Evolutionary conservation across 2,888 invertebrate species (phyloP).

Genomic region (Cosmopolites sordidus): DNA sequence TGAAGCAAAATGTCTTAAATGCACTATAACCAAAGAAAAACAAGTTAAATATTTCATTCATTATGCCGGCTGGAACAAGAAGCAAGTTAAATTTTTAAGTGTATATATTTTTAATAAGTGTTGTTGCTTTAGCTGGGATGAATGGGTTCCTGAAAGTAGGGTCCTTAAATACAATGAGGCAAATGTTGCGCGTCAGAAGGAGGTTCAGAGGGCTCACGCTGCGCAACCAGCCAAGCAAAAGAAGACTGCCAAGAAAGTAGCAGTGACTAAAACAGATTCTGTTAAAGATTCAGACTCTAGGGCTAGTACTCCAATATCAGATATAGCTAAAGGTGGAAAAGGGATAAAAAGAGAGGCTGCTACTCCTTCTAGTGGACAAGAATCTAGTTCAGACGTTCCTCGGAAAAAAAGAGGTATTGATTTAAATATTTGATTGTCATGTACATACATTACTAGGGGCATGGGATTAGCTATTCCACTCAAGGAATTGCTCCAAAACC

Average conservation of each 20-base stretch:
- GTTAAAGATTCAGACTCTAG: conserved; percentile 55
- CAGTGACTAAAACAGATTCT: conserved; percentile 37
- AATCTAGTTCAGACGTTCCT: conserved; percentile 49
- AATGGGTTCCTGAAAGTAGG: conserved; percentile 88
- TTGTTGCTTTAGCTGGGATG: conserved; percentile 67
- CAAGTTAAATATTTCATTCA: conserved; percentile 89
- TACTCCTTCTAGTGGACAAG: conserved; percentile 49
- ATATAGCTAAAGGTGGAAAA: conserved; percentile 30
- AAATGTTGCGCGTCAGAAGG: conserved; percentile 82
- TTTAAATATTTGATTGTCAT: background rate
- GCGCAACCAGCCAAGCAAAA: conserved; percentile 64
- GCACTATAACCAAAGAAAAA: conserved; percentile 77
- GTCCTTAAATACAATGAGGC: conserved; percentile 87
- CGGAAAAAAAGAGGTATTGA: conserved; percentile 56
- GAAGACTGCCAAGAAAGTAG: conserved; percentile 47
- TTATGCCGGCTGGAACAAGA: conserved; percentile 98
- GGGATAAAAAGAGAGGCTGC: conserved; percentile 32
- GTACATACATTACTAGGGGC: no score
- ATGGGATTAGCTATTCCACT: no score
- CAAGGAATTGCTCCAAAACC: no score
- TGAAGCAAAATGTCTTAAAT: conserved; percentile 92
- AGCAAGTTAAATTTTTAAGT: conserved; percentile 57
- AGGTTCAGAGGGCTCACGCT: conserved; percentile 76
- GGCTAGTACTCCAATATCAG: conserved; percentile 59
- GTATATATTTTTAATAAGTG: background rate